Conservation (phyloP, 2,113 vertebrate species). For the Tenebrosternarchus preto region DNA sequence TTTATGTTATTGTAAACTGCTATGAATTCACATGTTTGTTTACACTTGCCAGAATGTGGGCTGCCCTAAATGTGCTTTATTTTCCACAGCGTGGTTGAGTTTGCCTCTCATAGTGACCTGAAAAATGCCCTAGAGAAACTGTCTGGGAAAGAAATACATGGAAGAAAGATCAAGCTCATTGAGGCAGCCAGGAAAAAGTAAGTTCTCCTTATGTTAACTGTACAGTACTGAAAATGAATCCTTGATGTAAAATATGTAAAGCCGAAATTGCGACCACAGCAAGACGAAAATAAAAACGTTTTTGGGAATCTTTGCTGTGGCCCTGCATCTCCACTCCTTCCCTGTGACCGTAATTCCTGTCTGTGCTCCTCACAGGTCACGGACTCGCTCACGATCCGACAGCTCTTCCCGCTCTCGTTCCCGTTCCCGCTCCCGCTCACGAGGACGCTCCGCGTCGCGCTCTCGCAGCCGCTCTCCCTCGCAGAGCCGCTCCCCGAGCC, state of each 20-base stretch:
- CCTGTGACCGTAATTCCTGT: background rate
- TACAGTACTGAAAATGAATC: background rate
- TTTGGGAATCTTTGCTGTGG: too few relatives aligned
- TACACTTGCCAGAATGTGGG: background rate
- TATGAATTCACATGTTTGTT: background rate
- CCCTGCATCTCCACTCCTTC: too few relatives aligned
- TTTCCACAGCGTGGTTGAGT: constrained; percentile 89
- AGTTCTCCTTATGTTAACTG: constrained; percentile 11
- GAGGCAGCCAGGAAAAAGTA: constrained; percentile 94
- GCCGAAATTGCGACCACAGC: too few relatives aligned
- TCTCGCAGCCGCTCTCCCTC: constrained; percentile 80
- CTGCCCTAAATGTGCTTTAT: background rate
- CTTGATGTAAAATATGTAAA: too few relatives aligned
- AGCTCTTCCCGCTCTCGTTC: constrained; percentile 88
- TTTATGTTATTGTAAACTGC: too few relatives aligned
- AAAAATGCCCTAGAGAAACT: constrained; percentile 97
- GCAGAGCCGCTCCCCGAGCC: constrained; percentile 68
- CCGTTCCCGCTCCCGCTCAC: constrained; percentile 84
- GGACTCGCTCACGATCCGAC: constrained; percentile 86
- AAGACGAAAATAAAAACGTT: too few relatives aligned
- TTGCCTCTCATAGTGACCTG: constrained; percentile 93
- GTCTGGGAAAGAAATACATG: constrained; percentile 97
- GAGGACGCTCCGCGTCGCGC: too few relatives aligned
- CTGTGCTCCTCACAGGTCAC: constrained; percentile 71
- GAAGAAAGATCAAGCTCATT: constrained; percentile 95